Evolutionary conservation across 2,113 vertebrate genomes (phyloP).

Genomic region (Phalacrocorax aristotelis): DNA sequence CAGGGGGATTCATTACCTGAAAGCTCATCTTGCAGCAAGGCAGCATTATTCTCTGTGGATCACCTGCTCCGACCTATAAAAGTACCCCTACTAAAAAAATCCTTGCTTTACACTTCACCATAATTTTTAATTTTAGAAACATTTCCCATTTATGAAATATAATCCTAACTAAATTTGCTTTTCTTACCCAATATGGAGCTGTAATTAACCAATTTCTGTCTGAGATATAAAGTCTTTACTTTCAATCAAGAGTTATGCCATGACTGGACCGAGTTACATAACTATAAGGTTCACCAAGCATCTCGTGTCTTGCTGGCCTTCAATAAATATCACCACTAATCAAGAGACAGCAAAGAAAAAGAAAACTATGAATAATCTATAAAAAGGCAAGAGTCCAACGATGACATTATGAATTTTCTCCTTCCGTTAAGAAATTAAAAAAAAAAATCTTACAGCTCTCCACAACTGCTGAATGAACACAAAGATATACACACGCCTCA

Average conservation of each 20-base stretch:
- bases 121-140: not conserved
- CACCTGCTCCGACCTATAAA: not conserved
- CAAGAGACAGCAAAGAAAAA: not conserved
- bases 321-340: not conserved
- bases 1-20: not conserved
- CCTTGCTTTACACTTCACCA: not conserved
- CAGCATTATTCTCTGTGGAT: not conserved
- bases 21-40: not conserved
- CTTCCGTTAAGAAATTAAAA: not conserved
- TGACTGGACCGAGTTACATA: not conserved
- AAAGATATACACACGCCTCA: fast-evolving
- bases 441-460: not conserved
- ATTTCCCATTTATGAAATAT: not conserved
- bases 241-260: not conserved
- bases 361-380: not conserved
- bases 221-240: not conserved
- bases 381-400: not conserved
- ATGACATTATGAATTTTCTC: no score
- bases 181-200: not conserved
- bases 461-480: not conserved
- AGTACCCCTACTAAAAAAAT: not conserved
- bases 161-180: not conserved
- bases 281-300: not conserved
- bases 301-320: not conserved
- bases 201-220: not conserved